Evolutionary conservation across 1,140 invertebrate genomes (phyloP).

Genomic region (Drosophila ercepeae): DNA sequence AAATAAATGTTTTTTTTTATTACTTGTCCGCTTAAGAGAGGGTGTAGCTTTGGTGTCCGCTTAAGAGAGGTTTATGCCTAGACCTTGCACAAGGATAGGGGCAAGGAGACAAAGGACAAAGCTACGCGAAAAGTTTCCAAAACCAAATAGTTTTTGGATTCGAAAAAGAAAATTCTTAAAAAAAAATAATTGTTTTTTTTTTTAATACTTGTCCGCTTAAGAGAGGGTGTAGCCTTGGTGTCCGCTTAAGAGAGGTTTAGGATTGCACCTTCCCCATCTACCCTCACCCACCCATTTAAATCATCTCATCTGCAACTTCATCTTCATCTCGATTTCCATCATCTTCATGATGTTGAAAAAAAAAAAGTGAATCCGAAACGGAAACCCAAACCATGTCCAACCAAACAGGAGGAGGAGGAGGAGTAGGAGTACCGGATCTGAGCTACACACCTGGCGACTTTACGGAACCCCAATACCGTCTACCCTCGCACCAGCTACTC

Average conservation of each 20-base stretch:
- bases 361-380: conserved; percentile 16
- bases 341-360: conserved; percentile 12
- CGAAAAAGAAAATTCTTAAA: background rate
- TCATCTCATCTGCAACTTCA: background rate
- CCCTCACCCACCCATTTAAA: background rate
- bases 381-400: conserved; percentile 52
- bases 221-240: too few species aligned
- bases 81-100: too few species aligned
- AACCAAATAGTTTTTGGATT: background rate
- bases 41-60: too few species aligned
- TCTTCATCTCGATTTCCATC: background rate
- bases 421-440: conserved; percentile 56
- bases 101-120: too few species aligned
- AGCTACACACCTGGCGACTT: conserved; percentile 86
- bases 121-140: background rate
- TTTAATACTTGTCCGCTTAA: too few species aligned
- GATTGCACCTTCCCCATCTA: too few species aligned
- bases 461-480: conserved; percentile 85
- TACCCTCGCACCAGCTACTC: conserved; percentile 84
- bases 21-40: too few species aligned
- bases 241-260: too few species aligned
- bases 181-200: too few species aligned
- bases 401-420: too few species aligned
- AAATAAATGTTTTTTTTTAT: too few species aligned
- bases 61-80: too few species aligned